Evolutionary conservation across 2,888 invertebrate species (phyloP), one percentile per base, ranked within the genome.

Genomic region (Theretra japonica): DNA sequence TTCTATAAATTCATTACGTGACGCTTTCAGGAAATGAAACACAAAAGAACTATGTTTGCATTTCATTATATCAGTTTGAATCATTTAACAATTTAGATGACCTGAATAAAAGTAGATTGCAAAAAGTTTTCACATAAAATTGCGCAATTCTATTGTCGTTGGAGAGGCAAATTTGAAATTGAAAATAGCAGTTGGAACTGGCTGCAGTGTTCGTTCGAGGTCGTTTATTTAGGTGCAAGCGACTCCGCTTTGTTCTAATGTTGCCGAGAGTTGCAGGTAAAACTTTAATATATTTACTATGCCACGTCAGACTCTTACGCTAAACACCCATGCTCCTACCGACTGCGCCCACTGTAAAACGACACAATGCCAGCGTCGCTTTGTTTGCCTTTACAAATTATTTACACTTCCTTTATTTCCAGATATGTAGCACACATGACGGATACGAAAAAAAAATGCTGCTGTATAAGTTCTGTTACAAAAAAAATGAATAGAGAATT

Each of bases 121-220:
- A 87, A 86, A 87, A 89, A 86, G 76, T 86, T 87, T 88, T 77
- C 81, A 85, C 86, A 86, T 86, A 86, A 88, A 89, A 88, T 85
- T 80, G 84, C 85, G 84, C 87, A 86, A 87, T 88, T 87, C 86
- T 86, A 87, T 87, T 87, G 88, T 89, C 87, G 85, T 86, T 86
- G 84, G 85, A 83, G 85, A 85, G 86, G 86, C 85, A 89, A 90
- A 91, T 90, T 90, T 90, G 86, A 90, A 92, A 92, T 91, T 91
- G 90, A 91, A 92, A 92, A 90, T 88, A 90, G 89, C 84, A 88
- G 88, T 87, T 79, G 85, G 84, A 83, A 80, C 80, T 79, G 82
- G 81, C 80, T 84, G 83, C 83, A 82, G 74, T 77, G 80, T 77
- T 80, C 79, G 75, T 74, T 72, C 76, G 77, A 77, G 77, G 71